Conservation (phyloP, 2,113 vertebrate genomes). For the Menura novaehollandiae region DNA sequence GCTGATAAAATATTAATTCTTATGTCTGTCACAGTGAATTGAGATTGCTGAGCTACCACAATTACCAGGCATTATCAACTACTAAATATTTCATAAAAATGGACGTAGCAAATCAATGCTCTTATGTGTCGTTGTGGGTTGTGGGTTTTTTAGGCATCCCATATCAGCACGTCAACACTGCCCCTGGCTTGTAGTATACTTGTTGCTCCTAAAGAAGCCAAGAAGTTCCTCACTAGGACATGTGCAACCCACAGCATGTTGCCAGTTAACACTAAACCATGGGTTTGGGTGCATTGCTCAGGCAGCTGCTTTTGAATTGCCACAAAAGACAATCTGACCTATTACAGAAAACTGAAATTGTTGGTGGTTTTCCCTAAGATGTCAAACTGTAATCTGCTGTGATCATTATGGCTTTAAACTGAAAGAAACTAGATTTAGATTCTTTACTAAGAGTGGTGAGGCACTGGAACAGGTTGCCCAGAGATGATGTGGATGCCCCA, state of each 20-base stretch:
- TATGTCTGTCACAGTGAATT: background rate
- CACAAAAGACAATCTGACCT: background rate
- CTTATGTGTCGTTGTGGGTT: background rate
- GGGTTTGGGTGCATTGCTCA: background rate
- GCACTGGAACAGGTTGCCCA: background rate
- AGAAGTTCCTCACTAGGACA: background rate
- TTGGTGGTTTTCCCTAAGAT: background rate
- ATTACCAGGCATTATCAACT: background rate
- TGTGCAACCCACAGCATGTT: rapidly evolving
- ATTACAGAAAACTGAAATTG: background rate
- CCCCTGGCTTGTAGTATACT: background rate
- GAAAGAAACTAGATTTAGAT: background rate
- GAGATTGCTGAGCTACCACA: background rate
- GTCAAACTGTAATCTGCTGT: background rate
- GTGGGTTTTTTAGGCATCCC: background rate
- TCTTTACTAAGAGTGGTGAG: background rate
- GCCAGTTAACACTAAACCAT: background rate
- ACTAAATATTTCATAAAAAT: background rate
- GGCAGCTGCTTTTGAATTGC: background rate
- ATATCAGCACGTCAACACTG: background rate
- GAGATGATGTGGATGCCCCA: background rate
- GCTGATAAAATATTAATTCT: slow-evolving; percentile 16
- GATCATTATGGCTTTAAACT: background rate
- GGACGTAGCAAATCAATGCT: background rate
- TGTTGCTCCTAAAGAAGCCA: background rate